Evolutionary conservation across 2,113 vertebrate species (phyloP).

Genomic region (Arenaria interpres): DNA sequence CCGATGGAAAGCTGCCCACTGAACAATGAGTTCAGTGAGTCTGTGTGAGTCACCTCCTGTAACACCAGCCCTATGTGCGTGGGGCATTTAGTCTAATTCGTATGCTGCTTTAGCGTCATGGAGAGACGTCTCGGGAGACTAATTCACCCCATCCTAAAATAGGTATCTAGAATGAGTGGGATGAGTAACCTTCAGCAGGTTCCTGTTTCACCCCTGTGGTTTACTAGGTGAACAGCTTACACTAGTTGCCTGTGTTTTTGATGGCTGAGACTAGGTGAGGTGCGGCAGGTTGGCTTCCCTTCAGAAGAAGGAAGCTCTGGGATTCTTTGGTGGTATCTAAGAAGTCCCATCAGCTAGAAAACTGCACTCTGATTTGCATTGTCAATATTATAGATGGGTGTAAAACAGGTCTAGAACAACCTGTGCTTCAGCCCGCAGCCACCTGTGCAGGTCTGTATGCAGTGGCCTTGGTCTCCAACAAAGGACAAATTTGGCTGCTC

Average conservation of each 20-base stretch:
- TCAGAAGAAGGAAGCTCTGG: background rate
- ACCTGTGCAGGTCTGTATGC: background rate
- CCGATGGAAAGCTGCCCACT: background rate
- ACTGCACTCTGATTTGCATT: background rate
- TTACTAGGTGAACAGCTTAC: background rate
- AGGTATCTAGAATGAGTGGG: background rate
- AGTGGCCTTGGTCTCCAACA: background rate
- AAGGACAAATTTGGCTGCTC: background rate
- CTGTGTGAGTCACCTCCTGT: background rate
- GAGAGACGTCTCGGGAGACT: background rate
- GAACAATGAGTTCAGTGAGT: background rate
- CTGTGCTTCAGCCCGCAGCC: background rate
- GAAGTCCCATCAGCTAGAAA: background rate
- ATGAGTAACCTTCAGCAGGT: background rate
- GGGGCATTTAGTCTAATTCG: background rate
- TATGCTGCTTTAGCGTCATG: background rate
- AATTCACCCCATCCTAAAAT: background rate
- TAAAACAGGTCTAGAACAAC: background rate
- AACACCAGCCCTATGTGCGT: accelerated
- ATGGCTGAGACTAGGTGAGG: background rate
- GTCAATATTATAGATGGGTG: background rate
- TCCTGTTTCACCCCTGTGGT: background rate
- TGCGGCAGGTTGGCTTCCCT: background rate
- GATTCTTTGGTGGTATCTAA: background rate
- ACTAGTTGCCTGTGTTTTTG: background rate